phyloP scores from a whole-genome alignment of 2,888 invertebrate genomes.

The Pyrrhia umbra region DNA sequence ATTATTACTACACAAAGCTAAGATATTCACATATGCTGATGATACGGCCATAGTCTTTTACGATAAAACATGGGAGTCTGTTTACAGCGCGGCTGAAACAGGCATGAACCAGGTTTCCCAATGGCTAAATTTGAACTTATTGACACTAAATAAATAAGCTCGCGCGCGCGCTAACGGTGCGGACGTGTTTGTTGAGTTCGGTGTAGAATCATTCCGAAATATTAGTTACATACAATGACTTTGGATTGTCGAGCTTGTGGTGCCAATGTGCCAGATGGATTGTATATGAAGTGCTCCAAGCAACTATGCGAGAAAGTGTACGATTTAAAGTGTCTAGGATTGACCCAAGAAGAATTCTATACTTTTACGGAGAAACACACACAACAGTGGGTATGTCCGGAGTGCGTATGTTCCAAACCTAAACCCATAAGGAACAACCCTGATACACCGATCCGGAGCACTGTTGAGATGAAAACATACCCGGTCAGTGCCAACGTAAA shows the following conservation, averaged over 20 bases:
- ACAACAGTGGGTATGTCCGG: constrained; percentile 30
- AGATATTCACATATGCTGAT: too few species aligned
- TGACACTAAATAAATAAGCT: too few species aligned
- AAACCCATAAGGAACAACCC: constrained; percentile 8
- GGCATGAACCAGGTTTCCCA: too few species aligned
- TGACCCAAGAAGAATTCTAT: constrained; percentile 13
- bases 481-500: neutral
- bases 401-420: constrained; percentile 16
- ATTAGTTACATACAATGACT: neutral
- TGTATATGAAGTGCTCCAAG: constrained; percentile 25
- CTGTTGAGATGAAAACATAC: neutral
- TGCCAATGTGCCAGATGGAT: constrained; percentile 1
- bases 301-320: constrained; percentile 18
- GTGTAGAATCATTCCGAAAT: neutral
- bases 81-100: too few species aligned
- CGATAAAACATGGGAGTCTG: too few species aligned
- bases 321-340: constrained; percentile 25
- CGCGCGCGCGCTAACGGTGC: neutral
- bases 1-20: too few species aligned
- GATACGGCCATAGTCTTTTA: too few species aligned
- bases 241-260: constrained; percentile 19
- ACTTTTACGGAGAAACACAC: constrained; percentile 9
- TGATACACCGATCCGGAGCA: constrained; percentile 15
- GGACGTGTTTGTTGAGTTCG: constrained; percentile 1
- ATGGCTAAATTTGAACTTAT: too few species aligned